Evolutionary conservation across 2,113 vertebrate genomes (phyloP).

Genomic region (Prunella himalayana): DNA sequence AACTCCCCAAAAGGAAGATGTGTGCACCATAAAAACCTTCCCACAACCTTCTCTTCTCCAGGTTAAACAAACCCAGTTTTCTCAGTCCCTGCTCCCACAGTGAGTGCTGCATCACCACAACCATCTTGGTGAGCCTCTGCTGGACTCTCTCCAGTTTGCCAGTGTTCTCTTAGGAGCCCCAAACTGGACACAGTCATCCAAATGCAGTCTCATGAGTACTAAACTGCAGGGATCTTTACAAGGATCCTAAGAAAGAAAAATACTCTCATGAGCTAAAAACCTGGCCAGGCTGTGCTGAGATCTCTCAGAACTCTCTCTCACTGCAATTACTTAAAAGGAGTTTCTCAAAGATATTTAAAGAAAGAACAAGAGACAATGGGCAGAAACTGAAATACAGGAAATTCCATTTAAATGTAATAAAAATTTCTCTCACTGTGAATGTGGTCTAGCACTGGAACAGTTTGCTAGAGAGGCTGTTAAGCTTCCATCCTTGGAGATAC

Average conservation of each 20-base stretch:
- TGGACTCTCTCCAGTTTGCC: background rate
- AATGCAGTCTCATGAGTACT: background rate
- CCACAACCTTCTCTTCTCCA: background rate
- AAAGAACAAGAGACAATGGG: background rate
- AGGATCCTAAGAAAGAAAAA: background rate
- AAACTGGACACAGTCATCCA: background rate
- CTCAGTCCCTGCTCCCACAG: background rate
- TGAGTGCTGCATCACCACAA: background rate
- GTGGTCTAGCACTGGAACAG: background rate
- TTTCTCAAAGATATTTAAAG: background rate
- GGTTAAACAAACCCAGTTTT: background rate
- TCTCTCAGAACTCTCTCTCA: background rate
- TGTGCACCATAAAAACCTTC: background rate
- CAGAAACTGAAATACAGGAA: background rate
- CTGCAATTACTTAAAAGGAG: background rate
- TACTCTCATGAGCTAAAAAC: background rate
- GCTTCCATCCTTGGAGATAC: background rate
- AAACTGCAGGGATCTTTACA: background rate
- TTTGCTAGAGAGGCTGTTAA: background rate
- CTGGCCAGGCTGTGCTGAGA: background rate
- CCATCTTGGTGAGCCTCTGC: background rate
- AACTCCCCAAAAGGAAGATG: background rate
- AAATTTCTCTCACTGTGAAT: background rate
- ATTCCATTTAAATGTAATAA: background rate
- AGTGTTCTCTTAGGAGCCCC: background rate